Conservation (phyloP, 2,797 vertebrate genomes). For the Pseudochromis fuscus region DNA sequence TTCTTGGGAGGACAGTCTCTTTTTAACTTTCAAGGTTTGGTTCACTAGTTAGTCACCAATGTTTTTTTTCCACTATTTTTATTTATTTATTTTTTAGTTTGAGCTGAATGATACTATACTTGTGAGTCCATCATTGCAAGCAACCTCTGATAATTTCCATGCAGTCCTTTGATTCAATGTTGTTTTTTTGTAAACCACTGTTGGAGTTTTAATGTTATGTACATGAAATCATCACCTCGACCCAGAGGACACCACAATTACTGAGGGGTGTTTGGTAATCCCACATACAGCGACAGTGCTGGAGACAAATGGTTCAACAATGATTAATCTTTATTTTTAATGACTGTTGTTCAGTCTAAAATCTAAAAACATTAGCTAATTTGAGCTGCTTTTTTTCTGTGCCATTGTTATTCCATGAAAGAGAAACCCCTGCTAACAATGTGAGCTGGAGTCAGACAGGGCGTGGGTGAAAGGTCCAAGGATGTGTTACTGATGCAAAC, state of each 20-base stretch:
- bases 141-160: background rate
- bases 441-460: conserved; percentile 42
- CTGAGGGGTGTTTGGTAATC: conserved; percentile 44
- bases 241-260: conserved; percentile 31
- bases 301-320: conserved; percentile 39
- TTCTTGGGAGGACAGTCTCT: background rate
- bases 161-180: conserved; percentile 9
- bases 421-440: conserved; percentile 36
- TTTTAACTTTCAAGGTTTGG: background rate
- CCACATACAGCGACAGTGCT: conserved; percentile 45
- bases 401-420: conserved; percentile 50
- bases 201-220: background rate
- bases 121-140: background rate
- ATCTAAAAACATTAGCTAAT: conserved; percentile 44
- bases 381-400: conserved; percentile 7
- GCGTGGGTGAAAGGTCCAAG: conserved; percentile 37
- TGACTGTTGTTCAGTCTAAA: conserved; percentile 33
- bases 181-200: background rate
- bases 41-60: background rate
- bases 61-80: background rate
- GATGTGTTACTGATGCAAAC: conserved; percentile 54
- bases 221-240: conserved; percentile 40
- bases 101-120: background rate
- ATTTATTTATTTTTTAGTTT: background rate
- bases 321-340: conserved; percentile 41